A percentile compares a stretch with the other conserved stretches of the same genome.
Conservation (phyloP, 1,140 invertebrate genomes). For the Cepaea nemoralis region DNA sequence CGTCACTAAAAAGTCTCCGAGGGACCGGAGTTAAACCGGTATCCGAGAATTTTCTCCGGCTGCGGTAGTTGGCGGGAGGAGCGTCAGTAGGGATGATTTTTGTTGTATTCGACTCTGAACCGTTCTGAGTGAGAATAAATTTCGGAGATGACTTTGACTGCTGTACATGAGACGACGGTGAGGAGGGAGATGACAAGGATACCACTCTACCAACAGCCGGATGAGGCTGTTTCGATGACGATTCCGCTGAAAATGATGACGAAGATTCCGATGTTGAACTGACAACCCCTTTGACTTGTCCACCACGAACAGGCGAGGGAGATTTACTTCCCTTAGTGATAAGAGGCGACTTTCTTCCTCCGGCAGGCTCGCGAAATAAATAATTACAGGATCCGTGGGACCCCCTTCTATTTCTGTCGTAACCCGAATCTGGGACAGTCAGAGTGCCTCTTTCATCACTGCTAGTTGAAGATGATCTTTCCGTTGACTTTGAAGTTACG, state of each 20-base stretch:
- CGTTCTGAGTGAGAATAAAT: not conserved
- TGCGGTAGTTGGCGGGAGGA: conserved; percentile 25
- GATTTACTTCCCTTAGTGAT: conserved; percentile 17
- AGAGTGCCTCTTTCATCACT: conserved; percentile 30
- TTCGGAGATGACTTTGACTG: conserved; percentile 19
- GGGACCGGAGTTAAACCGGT: conserved; percentile 34
- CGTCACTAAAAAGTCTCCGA: conserved; percentile 32
- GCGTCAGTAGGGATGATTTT: not conserved
- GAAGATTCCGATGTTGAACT: conserved; percentile 21
- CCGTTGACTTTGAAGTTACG: not conserved
- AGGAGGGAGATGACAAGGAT: conserved; percentile 16
- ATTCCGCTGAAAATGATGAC: conserved; percentile 25
- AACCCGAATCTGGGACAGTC: not conserved
- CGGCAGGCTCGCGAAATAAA: conserved; percentile 29
- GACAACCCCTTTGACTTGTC: conserved; percentile 1
- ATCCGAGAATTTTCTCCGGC: conserved; percentile 37
- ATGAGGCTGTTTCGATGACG: conserved; percentile 9
- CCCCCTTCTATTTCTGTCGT: conserved; percentile 5
- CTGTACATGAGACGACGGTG: conserved; percentile 6
- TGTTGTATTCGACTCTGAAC: not conserved
- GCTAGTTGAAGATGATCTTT: conserved; percentile 38
- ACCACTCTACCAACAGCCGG: not conserved
- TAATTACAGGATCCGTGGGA: conserved; percentile 39
- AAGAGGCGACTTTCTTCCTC: conserved; percentile 19
- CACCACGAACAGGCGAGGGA: conserved; percentile 17